Percentiles rank a stretch among this genome's conserved stretches.
Evolutionary conservation across 2,797 vertebrate species (phyloP).

Genomic region (Euthynnus affinis): DNA sequence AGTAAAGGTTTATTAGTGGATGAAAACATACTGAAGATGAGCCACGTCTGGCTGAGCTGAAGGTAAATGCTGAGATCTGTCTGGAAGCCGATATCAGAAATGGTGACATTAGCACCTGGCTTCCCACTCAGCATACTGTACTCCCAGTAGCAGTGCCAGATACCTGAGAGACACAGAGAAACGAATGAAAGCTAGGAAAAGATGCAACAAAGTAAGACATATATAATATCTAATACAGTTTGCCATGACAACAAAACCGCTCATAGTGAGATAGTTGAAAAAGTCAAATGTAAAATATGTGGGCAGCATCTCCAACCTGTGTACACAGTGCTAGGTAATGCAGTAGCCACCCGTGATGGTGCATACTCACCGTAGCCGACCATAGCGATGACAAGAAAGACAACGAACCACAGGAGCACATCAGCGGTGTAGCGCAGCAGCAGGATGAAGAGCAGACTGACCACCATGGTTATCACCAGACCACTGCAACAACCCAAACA

Average conservation of each 20-base stretch:
- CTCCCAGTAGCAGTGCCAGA: conserved; percentile 94
- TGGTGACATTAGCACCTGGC: conserved; percentile 86
- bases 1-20: neutral
- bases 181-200: neutral
- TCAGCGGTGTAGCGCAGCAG: conserved; percentile 93
- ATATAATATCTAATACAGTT: conserved; percentile 8
- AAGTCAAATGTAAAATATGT: conserved; percentile 7
- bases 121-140: conserved; percentile 86
- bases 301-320: conserved; percentile 14
- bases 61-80: conserved; percentile 92
- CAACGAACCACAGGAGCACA: conserved; percentile 93
- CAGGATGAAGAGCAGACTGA: conserved; percentile 94
- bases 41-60: conserved; percentile 94
- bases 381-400: conserved; percentile 89
- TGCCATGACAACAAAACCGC: conserved; percentile 19
- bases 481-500: conserved; percentile 84
- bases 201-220: neutral
- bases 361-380: conserved; percentile 88
- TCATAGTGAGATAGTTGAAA: neutral
- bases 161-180: conserved; percentile 84
- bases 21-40: conserved; percentile 90
- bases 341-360: neutral
- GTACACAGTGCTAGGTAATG: neutral
- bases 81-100: conserved; percentile 93
- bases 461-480: conserved; percentile 91